Base-by-base conservation (phyloP, 2,888 invertebrate genomes). In the Drosophila paramelanica region DNA sequence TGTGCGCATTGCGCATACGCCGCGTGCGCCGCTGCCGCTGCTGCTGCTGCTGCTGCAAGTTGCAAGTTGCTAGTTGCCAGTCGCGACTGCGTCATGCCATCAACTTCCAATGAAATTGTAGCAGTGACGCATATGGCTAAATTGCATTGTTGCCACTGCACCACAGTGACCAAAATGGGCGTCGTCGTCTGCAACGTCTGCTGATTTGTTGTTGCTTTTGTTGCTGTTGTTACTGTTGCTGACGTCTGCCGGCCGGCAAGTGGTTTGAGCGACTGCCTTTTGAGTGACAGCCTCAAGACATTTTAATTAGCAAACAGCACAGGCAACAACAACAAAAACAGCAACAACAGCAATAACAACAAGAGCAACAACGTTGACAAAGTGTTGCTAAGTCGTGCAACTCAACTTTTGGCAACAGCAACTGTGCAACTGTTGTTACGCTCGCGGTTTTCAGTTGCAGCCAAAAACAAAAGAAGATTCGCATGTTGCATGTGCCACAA, bases 261-360 rank as follows among this genome's bases (percentile, higher is more conserved):
- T 66, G 65, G 67, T 52, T 53, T 59, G 36, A 71, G 49, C 79
- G 58, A 73, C 71, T 83, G 81, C 81, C 77, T 83, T 77, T 83
- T 83, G 87, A 86, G 84, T 83, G 87, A 77, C 83, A 86, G 83
- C 81, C 74, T 68, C 84, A 73, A 84, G 83, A 84, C 83, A 84
- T 84, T 84, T 84, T 84, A 84, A 84, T 84, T 84, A 84, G 87
- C 83, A 83, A 71, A 64, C 64, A 49, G 41, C 46, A 60, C 51
- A 14, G 17, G 17, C 65, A 41, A 20, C 66, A 51, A 49, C 61
- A 33, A 20, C 59, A 49, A 49, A 70, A 61, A 43, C 43, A 53
- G 50, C 72, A 61, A 43, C 46, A 53, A 52, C 58, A 59, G 59
- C 67, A 41, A 20, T 61, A 51, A 50, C 72, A 61, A 43, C 46